Percentiles rank a stretch among this genome's conserved stretches.
phyloP scores from a whole-genome alignment of 2,797 vertebrate genomes.

The Scarus forsteni region DNA sequence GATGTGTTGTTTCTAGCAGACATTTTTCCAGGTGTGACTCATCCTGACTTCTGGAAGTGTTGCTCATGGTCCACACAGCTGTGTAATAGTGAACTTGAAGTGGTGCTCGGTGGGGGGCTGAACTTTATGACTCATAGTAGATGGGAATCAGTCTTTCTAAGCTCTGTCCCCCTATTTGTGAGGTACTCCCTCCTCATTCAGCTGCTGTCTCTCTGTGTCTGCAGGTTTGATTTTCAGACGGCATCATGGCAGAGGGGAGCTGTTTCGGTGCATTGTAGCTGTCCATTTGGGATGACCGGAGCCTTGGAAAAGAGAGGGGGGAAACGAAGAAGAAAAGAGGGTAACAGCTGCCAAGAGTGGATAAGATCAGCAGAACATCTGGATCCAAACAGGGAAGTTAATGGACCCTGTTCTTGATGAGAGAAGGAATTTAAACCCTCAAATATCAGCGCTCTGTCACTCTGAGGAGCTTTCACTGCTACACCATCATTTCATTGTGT shows the following conservation, averaged over 20 bases:
- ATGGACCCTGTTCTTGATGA: constrained; percentile 39
- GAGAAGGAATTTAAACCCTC: constrained; percentile 50
- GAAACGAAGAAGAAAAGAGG: constrained; percentile 37
- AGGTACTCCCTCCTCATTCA: not conserved
- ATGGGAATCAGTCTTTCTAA: constrained; percentile 40
- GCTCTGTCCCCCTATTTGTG: not conserved
- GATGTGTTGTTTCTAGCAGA: constrained; percentile 10
- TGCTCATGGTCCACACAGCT: constrained; percentile 51
- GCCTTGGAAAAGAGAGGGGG: constrained; percentile 13
- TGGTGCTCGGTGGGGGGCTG: constrained; percentile 17
- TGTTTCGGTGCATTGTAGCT: constrained; percentile 63
- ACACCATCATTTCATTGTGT: not conserved
- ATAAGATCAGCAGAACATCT: constrained; percentile 65
- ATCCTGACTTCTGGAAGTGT: constrained; percentile 62
- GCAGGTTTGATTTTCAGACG: constrained; percentile 31
- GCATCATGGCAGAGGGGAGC: constrained; percentile 71
- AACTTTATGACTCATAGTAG: constrained; percentile 65
- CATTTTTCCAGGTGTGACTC: constrained; percentile 46
- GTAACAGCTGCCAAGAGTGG: constrained; percentile 53
- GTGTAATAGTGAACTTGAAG: constrained; percentile 37
- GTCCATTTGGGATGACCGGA: constrained; percentile 36
- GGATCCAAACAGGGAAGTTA: constrained; percentile 44
- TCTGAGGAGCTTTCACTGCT: constrained; percentile 14
- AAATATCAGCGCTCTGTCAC: constrained; percentile 1
- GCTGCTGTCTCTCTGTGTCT: constrained; percentile 40